Evolutionary conservation across 2,888 invertebrate genomes (phyloP).

Genomic region (Cantharis lateralis): DNA sequence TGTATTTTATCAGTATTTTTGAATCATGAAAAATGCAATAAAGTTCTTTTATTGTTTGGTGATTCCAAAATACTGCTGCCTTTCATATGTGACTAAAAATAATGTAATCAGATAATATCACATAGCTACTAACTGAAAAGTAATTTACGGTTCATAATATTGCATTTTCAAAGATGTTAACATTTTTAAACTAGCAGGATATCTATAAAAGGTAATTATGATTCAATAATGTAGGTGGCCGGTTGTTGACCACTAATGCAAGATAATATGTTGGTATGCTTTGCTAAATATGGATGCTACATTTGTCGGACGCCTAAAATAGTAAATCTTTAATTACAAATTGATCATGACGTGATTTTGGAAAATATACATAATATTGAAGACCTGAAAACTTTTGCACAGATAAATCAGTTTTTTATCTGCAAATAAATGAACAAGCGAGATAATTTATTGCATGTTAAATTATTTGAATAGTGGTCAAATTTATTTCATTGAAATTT

Average conservation of each 20-base stretch:
- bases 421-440: neutral
- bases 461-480: neutral
- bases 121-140: neutral
- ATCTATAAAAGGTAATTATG: neutral
- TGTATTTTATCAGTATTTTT: too few species aligned
- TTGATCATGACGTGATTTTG: neutral
- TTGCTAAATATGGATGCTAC: slow-evolving; percentile 1
- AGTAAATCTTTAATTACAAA: neutral
- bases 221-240: neutral
- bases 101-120: neutral
- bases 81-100: neutral
- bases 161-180: neutral
- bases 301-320: neutral
- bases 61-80: neutral
- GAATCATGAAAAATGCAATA: too few species aligned
- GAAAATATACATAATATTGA: neutral
- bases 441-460: too few species aligned
- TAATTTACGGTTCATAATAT: neutral
- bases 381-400: neutral
- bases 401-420: neutral
- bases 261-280: neutral
- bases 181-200: neutral
- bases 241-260: neutral
- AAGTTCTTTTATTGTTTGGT: too few species aligned
- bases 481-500: neutral